Evolutionary conservation across 2,888 invertebrate species (phyloP).

Genomic region (Scaptomyza parva): DNA sequence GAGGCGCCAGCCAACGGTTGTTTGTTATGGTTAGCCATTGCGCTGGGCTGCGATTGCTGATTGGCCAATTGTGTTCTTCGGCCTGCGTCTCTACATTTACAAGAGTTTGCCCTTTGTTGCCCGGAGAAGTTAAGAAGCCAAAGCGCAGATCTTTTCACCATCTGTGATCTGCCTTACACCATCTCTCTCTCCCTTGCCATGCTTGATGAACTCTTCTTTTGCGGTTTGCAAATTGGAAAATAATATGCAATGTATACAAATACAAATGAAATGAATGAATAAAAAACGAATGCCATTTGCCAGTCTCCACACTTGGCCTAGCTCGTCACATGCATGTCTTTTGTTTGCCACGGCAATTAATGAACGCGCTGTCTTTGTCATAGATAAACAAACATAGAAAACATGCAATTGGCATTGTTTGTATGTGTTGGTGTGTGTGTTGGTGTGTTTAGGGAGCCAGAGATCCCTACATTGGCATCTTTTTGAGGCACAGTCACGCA

Average conservation of each 20-base stretch:
- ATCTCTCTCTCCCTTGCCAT: conserved; percentile 37
- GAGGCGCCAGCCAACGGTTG: conserved; percentile 34
- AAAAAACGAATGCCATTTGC: conserved; percentile 23
- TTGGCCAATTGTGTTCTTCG: conserved; percentile 20
- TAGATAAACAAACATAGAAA: conserved; percentile 18
- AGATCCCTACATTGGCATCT: conserved; percentile 19
- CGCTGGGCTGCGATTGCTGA: conserved; percentile 27
- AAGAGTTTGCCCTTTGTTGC: conserved; percentile 1
- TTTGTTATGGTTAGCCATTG: conserved; percentile 30
- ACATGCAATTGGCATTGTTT: conserved; percentile 32
- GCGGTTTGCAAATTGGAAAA: conserved; percentile 67
- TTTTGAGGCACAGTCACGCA: conserved; percentile 28
- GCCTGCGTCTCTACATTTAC: not conserved
- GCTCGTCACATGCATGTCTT: conserved; percentile 40
- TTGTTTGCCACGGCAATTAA: conserved; percentile 43
- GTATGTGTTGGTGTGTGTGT: too few relatives aligned
- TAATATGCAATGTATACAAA: too few relatives aligned
- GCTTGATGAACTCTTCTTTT: conserved; percentile 64
- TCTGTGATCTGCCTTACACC: conserved; percentile 29
- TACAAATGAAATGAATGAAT: conserved; percentile 4
- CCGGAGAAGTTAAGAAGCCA: not conserved
- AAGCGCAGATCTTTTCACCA: conserved; percentile 41
- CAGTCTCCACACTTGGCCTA: not conserved
- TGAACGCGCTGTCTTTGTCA: conserved; percentile 41
- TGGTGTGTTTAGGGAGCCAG: not conserved